phyloP scores from a whole-genome alignment of 2,797 vertebrate genomes.

The Microctenopoma steveboyesi region DNA sequence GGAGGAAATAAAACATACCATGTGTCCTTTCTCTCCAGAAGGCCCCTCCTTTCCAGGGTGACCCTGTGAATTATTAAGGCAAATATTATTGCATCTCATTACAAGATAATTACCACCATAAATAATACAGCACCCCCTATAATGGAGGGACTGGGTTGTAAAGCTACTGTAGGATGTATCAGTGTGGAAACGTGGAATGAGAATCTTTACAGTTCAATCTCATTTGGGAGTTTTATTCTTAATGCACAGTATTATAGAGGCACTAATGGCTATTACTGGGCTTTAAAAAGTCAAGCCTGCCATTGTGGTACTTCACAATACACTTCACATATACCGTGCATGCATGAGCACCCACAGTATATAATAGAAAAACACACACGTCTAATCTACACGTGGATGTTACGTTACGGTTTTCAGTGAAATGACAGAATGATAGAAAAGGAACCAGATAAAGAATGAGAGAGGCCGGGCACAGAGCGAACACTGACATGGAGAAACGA shows the following conservation, averaged over 20 bases:
- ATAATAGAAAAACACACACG: conserved; percentile 23
- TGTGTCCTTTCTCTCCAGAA: conserved; percentile 92
- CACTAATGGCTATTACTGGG: conserved; percentile 44
- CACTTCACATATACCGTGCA: conserved; percentile 6
- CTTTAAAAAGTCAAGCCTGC: conserved; percentile 46
- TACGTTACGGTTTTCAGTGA: conserved; percentile 44
- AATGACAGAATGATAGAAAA: conserved; percentile 25
- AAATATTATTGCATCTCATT: conserved; percentile 67
- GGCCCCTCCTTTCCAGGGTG: conserved; percentile 99
- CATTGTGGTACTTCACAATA: conserved; percentile 27
- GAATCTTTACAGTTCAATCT: conserved; percentile 48
- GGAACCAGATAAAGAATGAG: conserved; percentile 36
- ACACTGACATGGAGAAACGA: conserved; percentile 7
- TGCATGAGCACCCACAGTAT: conserved; percentile 24
- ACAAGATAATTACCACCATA: conserved; percentile 65
- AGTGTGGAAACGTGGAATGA: conserved; percentile 53
- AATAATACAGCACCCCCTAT: conserved; percentile 55
- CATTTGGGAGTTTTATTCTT: conserved; percentile 58
- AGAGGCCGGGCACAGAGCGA: conserved; percentile 4
- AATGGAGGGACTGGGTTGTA: conserved; percentile 54
- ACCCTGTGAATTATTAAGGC: conserved; percentile 85
- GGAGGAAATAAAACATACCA: conserved; percentile 79
- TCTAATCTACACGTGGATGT: conserved; percentile 29
- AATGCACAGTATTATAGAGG: conserved; percentile 46
- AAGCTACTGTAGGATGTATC: conserved; percentile 51